Percentiles rank a stretch among this genome's conserved stretches.
These are phyloP conservation scores for Parnassius smintheus DNA, from an alignment of 2,888 invertebrate species.

Conservation along the genomic window DNA sequence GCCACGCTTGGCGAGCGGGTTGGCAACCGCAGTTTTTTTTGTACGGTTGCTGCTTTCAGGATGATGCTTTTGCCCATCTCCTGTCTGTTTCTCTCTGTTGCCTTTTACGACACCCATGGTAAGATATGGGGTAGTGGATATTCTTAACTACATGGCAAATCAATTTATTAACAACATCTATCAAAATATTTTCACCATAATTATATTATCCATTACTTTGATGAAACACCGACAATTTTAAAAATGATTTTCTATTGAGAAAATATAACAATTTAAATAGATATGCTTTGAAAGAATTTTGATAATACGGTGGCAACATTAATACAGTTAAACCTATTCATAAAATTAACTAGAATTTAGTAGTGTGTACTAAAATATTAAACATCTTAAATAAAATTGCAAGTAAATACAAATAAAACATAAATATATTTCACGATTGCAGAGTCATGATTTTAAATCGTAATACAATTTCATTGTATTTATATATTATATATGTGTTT, in stretches of 20 bases:
- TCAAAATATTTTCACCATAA: conserved; percentile 44
- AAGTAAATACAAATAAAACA: not conserved
- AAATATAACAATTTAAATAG: conserved; percentile 15
- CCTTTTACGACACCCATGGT: too few species aligned
- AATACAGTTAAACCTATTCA: conserved; percentile 28
- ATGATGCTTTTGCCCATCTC: too few species aligned
- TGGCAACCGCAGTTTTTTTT: too few species aligned
- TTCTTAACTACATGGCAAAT: too few species aligned
- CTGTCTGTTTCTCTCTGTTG: too few species aligned
- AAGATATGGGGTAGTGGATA: too few species aligned
- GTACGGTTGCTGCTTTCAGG: too few species aligned
- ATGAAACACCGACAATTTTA: conserved; percentile 8
- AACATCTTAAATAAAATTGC: conserved; percentile 41
- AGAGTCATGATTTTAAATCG: conserved; percentile 7
- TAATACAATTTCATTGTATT: conserved; percentile 19
- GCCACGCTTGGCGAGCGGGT: too few species aligned
- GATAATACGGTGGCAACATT: conserved; percentile 17
- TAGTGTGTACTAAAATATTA: conserved; percentile 53
- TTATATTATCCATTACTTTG: conserved; percentile 33
- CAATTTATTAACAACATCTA: conserved; percentile 37
- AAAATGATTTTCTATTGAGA: conserved; percentile 11
- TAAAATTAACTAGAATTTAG: conserved; percentile 70
- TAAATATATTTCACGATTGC: conserved; percentile 3
- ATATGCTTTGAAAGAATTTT: conserved; percentile 13
- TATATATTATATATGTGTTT: conserved; percentile 1